Base-by-base conservation (phyloP, 2,888 invertebrate genomes). In the Drepana falcataria region DNA sequence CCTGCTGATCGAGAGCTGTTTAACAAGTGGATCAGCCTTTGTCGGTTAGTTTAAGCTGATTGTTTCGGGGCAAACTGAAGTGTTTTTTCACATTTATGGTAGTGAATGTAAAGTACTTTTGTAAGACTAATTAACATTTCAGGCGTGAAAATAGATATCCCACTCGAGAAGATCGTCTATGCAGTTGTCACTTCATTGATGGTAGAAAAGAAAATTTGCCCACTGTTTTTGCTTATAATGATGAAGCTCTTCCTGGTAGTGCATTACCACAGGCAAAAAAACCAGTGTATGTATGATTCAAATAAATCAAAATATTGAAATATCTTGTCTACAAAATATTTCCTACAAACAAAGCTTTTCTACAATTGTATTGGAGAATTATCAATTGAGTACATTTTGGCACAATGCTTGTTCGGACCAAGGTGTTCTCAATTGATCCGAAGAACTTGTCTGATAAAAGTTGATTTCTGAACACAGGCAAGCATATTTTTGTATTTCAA, bases 151-250 rank as follows among this genome's bases (percentile, higher is more conserved):
- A 48, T n/a, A 52, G 37, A 37, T 51, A 44, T 37, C 48, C 53
- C 7, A 56, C 48, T 37, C 51, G 48, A 34, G 53, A 53, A 44
- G 40, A 49, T 21, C 40, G 35, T 2, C 37, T 54, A 44, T 56
- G 53, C 53, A 52, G 51, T 49, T 54, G 53, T 48, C 56, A 54
- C 35, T 54, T 52, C 21, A 56, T 56, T 48, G 35, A 54, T 51
- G 49, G 52, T 34, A 44, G 48, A 34, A 49, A 48, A 48, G 48
- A 33, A 37, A 54, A 56, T 35, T 49, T 49, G 47, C 56, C 52
- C 21, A 54, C 48, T 33, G 48, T 56, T 34, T 52, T 52, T 53
- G 51, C 47, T 40, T 4, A 35, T 48, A 51, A 44, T 37, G 21
- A 48, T 44, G 44, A 44, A 2, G 5, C 37, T 37, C 5, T 37